Evolutionary conservation across 1,140 invertebrate genomes (phyloP).

Genomic region (Zophobas morio): DNA sequence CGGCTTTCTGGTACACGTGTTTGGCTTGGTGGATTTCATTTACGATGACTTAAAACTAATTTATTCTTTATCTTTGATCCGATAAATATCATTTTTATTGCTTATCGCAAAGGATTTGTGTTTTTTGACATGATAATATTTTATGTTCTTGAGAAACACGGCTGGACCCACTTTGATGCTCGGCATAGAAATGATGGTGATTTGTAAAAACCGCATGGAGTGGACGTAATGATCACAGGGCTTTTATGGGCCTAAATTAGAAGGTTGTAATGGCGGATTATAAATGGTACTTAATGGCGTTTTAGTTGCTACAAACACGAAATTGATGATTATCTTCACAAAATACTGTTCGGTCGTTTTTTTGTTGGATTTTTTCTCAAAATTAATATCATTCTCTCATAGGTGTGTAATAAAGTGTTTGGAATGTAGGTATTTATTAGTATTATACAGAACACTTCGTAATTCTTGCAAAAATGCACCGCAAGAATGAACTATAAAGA

Average conservation of each 20-base stretch:
- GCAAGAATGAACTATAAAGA: slow-evolving; percentile 10
- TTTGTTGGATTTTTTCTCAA: neutral
- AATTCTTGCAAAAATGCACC: neutral
- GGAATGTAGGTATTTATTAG: no score
- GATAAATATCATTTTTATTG: slow-evolving; percentile 31
- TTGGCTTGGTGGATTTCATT: slow-evolving; percentile 1
- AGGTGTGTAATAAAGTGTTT: no score
- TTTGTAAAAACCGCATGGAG: neutral
- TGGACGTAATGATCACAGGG: slow-evolving; percentile 2
- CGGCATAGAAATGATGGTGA: slow-evolving; percentile 1
- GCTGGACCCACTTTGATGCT: neutral
- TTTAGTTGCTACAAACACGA: no score
- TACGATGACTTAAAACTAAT: slow-evolving; percentile 6
- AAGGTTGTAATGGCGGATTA: no score
- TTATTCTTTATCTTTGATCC: slow-evolving; percentile 9
- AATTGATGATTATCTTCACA: no score
- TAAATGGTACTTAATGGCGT: no score
- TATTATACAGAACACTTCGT: no score
- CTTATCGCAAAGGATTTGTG: slow-evolving; percentile 11
- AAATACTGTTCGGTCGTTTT: no score
- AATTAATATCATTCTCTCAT: neutral
- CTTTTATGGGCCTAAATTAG: neutral
- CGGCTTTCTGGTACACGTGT: slow-evolving; percentile 1
- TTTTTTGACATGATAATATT: slow-evolving; percentile 25
- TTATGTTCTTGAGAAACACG: slow-evolving; percentile 14